Evolutionary conservation across 1,140 invertebrate genomes (phyloP).

Genomic region (Propsilocerus akamusi): DNA sequence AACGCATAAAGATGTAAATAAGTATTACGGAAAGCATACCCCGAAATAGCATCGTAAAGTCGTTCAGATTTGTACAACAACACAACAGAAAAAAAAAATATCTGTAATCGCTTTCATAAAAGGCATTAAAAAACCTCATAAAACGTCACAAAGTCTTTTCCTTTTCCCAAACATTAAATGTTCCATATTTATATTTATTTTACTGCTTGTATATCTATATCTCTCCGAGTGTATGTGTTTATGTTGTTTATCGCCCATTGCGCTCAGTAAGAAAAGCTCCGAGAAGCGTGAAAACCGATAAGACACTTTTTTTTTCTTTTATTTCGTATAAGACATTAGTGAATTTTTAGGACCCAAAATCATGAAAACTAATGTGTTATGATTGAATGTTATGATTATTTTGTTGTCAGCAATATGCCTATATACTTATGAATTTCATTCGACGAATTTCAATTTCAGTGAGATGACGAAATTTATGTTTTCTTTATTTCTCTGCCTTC

Average conservation of each 20-base stretch:
- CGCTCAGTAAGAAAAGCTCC: not conserved
- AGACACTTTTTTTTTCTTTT: not conserved
- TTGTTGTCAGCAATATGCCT: too few species aligned
- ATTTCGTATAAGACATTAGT: too few species aligned
- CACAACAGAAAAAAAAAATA: not conserved
- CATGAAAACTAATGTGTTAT: not conserved
- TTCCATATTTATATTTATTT: constrained; percentile 4
- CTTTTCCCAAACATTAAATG: not conserved
- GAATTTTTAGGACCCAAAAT: not conserved
- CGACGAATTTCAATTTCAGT: too few species aligned
- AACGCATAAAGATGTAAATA: too few species aligned
- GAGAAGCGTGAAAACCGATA: not conserved
- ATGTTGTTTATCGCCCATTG: not conserved
- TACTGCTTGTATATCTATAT: too few species aligned
- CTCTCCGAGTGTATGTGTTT: too few species aligned
- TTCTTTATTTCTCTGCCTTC: too few species aligned
- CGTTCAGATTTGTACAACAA: not conserved
- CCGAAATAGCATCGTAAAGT: too few species aligned
- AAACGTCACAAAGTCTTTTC: not conserved
- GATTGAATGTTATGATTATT: not conserved
- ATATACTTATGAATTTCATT: too few species aligned
- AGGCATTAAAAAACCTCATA: not conserved
- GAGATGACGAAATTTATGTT: too few species aligned
- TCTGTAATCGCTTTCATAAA: not conserved
- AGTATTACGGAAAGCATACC: too few species aligned